phyloP scores from a whole-genome alignment of 2,888 invertebrate genomes.

The Parapristionchus giblindavisi region DNA sequence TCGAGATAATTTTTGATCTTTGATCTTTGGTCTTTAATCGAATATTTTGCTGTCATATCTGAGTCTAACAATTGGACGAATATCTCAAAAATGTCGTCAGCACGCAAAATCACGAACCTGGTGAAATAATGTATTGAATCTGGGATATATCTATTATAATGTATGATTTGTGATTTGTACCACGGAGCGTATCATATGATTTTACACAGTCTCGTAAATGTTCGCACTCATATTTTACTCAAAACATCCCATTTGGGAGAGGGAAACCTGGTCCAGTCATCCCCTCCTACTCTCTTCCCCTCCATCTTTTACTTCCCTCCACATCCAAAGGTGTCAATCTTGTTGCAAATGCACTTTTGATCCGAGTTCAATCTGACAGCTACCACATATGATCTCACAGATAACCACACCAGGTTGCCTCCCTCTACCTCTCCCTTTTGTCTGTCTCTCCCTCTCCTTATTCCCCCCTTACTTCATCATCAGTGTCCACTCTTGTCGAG shows the following conservation, averaged over 20 bases:
- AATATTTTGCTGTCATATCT: too few species aligned
- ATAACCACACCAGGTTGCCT: not conserved
- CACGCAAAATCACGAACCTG: too few species aligned
- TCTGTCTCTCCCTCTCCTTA: not conserved
- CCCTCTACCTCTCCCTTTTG: not conserved
- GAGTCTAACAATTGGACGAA: too few species aligned
- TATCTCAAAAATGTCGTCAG: too few species aligned
- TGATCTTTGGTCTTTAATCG: not conserved
- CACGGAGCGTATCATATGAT: too few species aligned
- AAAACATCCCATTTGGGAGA: not conserved
- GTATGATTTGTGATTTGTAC: too few species aligned
- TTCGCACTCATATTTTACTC: not conserved
- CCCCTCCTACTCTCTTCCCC: not conserved
- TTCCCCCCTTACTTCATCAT: constrained; percentile 8
- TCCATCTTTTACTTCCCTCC: not conserved
- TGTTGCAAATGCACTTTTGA: not conserved
- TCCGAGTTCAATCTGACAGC: not conserved
- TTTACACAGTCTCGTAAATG: not conserved
- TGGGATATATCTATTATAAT: too few species aligned
- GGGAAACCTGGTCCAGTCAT: constrained; percentile 6
- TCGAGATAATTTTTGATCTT: not conserved
- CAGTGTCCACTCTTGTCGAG: constrained; percentile 1
- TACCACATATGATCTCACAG: not conserved
- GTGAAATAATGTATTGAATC: too few species aligned
- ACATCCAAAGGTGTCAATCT: not conserved